Conservation (phyloP, 2,888 invertebrate species). For the Theretra japonica region DNA sequence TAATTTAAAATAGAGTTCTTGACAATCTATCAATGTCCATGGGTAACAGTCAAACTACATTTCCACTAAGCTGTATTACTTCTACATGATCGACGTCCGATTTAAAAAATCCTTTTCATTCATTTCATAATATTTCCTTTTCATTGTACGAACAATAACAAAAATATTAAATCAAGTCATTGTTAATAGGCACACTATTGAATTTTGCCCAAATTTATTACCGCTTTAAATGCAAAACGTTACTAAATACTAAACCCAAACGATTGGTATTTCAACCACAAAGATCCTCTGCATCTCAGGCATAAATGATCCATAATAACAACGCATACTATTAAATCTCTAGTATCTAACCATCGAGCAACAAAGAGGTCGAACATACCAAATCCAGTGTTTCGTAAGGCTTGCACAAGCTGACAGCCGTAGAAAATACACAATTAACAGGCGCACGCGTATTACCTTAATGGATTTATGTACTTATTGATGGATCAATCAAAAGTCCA, state of each 20-base stretch:
- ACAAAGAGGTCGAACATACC: conserved; percentile 25
- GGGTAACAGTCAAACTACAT: no score
- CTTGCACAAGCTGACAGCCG: conserved; percentile 59
- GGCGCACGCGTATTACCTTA: conserved; percentile 72
- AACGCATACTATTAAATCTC: background rate
- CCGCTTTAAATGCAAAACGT: background rate
- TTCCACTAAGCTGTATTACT: no score
- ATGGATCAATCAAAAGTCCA: conserved; percentile 79
- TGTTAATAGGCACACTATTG: no score
- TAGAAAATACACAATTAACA: conserved; percentile 79
- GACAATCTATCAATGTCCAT: no score
- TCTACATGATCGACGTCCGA: no score
- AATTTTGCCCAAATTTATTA: background rate
- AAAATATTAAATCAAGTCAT: no score
- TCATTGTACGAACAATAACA: no score
- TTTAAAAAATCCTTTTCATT: no score
- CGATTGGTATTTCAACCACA: background rate
- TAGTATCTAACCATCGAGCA: conserved; percentile 2
- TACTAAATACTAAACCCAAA: background rate
- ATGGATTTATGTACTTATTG: conserved; percentile 83
- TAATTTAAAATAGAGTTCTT: no score
- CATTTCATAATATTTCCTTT: no score
- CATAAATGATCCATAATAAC: background rate
- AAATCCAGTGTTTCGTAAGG: conserved; percentile 29
- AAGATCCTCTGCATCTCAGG: background rate